A percentile compares a stretch with the other conserved stretches of the same genome.
Evolutionary conservation across 2,888 invertebrate genomes (phyloP).

Genomic region (Chloromyia formosa): DNA sequence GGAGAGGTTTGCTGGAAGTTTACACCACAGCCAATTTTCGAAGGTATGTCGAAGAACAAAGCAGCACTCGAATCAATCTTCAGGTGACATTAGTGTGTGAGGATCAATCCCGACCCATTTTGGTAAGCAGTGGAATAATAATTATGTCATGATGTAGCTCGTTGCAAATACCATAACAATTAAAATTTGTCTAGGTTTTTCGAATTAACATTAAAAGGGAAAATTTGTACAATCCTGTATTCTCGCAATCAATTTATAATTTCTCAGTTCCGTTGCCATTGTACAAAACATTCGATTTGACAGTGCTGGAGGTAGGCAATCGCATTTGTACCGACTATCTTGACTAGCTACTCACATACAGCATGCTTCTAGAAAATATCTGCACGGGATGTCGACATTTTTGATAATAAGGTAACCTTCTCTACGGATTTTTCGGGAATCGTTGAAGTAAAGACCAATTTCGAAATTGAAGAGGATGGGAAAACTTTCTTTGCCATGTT

Average conservation of each 20-base stretch:
- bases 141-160: neutral
- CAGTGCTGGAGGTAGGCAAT: slow-evolving; percentile 50
- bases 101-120: slow-evolving; percentile 48
- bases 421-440: slow-evolving; percentile 50
- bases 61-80: slow-evolving; percentile 49
- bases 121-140: slow-evolving; percentile 46
- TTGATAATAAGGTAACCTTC: slow-evolving; percentile 53
- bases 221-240: slow-evolving; percentile 53
- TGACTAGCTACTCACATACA: neutral
- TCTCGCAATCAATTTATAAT: slow-evolving; percentile 52
- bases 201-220: slow-evolving; percentile 52
- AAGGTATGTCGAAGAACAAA: slow-evolving; percentile 53
- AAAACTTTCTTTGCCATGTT: slow-evolving; percentile 53
- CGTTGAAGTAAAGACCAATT: slow-evolving; percentile 49
- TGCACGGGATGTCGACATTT: slow-evolving; percentile 54
- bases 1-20: slow-evolving; percentile 45
- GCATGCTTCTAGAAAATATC: slow-evolving; percentile 50
- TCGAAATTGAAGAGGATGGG: slow-evolving; percentile 45
- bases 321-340: neutral
- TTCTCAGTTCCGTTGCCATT: slow-evolving; percentile 54
- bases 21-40: slow-evolving; percentile 52
- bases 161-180: neutral
- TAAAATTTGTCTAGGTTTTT: slow-evolving; percentile 49
- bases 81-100: slow-evolving; percentile 51
- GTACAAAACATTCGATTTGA: slow-evolving; percentile 53